A percentile compares a stretch with the other conserved stretches of the same genome.
Conservation (phyloP, 2,888 invertebrate genomes). For the Ectropis crepuscularia region DNA sequence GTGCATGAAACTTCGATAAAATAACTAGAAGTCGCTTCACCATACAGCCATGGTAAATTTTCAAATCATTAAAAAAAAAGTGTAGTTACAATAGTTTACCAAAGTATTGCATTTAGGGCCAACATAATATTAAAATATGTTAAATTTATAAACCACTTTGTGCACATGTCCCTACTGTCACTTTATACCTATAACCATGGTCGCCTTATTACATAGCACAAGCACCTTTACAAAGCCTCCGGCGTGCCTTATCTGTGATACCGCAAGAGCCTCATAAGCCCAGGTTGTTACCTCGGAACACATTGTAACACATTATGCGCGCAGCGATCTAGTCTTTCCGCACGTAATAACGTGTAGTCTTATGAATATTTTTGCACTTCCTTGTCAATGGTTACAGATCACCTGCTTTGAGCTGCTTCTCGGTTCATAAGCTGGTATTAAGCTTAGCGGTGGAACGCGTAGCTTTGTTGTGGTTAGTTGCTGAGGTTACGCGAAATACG, state of each 20-base stretch:
- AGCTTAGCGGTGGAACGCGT: conserved; percentile 30
- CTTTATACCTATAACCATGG: conserved; percentile 53
- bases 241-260: conserved; percentile 79
- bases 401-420: conserved; percentile 46
- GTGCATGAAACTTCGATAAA: too few relatives aligned
- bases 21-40: too few relatives aligned
- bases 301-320: conserved; percentile 80
- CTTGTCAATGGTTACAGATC: conserved; percentile 65
- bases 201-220: conserved; percentile 75
- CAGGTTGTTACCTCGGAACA: conserved; percentile 80
- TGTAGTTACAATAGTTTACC: too few relatives aligned
- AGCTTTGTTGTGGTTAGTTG: conserved; percentile 31
- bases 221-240: conserved; percentile 74
- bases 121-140: too few relatives aligned
- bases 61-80: too few relatives aligned
- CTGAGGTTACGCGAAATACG: conserved; percentile 22
- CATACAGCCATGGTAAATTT: too few relatives aligned
- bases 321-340: conserved; percentile 67
- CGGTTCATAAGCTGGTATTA: conserved; percentile 40
- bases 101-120: too few relatives aligned
- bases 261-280: conserved; percentile 76
- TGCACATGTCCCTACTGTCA: conserved; percentile 14
- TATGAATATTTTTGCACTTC: conserved; percentile 71
- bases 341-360: conserved; percentile 73
- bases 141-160: too few relatives aligned